phyloP scores from a whole-genome alignment of 2,888 invertebrate species.

The Drosophila macrothrix region DNA sequence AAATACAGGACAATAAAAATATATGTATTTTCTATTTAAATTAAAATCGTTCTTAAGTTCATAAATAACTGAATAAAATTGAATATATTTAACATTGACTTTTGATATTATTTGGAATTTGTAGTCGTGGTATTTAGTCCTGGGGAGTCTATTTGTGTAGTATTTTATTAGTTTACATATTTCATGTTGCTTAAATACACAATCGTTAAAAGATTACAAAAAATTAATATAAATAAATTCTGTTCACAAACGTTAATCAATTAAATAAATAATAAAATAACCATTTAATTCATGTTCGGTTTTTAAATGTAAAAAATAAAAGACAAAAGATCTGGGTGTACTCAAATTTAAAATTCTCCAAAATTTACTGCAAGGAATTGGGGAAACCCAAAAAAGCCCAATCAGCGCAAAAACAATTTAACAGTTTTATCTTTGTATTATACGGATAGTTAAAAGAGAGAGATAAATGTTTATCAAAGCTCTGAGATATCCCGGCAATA shows the following conservation, averaged over 20 bases:
- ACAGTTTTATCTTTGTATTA: background rate
- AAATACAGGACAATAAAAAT: constrained; percentile 70
- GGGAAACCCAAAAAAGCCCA: no score
- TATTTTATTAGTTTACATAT: background rate
- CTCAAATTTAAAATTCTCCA: no score
- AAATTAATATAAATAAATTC: no score
- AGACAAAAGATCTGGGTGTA: no score
- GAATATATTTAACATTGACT: constrained; percentile 19
- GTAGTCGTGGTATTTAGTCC: background rate
- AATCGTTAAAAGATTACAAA: background rate
- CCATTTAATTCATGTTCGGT: background rate
- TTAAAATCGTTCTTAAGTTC: constrained; percentile 56
- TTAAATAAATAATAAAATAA: accelerated
- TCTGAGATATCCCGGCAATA: background rate
- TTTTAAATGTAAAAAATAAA: no score
- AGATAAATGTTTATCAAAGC: no score
- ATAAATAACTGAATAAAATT: constrained; percentile 39
- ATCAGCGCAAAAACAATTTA: background rate
- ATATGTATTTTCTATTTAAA: constrained; percentile 47
- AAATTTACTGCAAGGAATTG: no score
- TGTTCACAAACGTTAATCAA: background rate
- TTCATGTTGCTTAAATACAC: background rate
- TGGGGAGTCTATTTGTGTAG: background rate
- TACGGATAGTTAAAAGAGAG: background rate
- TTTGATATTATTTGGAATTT: background rate